phyloP scores from a whole-genome alignment of 1,140 invertebrate genomes.

The Hylaeus volcanicus region DNA sequence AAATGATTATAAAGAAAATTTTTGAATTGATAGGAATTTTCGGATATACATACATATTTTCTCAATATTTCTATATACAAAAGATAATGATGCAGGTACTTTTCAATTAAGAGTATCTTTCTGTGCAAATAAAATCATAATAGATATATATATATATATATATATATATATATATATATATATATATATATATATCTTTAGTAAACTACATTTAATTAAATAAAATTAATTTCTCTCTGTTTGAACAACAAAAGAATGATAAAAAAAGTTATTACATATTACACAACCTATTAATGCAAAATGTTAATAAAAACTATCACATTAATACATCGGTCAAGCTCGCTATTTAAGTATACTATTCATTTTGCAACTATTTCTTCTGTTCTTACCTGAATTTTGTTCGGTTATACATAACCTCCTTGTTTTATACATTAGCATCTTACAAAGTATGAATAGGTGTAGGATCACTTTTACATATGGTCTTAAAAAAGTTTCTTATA shows the following conservation, averaged over 20 bases:
- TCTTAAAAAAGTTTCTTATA: constrained; percentile 19
- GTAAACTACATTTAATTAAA: neutral
- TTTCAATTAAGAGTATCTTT: constrained; percentile 36
- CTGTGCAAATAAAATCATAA: constrained; percentile 22
- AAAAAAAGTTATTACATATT: neutral
- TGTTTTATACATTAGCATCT: constrained; percentile 12
- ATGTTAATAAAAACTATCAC: constrained; percentile 22
- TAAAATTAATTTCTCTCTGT: neutral
- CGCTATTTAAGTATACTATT: constrained; percentile 14
- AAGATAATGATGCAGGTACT: constrained; percentile 46
- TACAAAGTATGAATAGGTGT: constrained; percentile 2
- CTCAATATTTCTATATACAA: constrained; percentile 26
- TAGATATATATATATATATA: constrained; percentile 27
- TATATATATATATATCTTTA: constrained; percentile 21
- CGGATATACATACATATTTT: constrained; percentile 11
- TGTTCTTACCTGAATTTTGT: neutral
- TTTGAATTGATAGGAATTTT: constrained; percentile 4
- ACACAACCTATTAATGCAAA: neutral
- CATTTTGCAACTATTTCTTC: neutral
- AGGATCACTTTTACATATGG: constrained; percentile 12
- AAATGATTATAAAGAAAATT: constrained; percentile 1
- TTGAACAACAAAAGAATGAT: neutral
- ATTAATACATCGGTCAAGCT: constrained; percentile 35
- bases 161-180: constrained; percentile 32
- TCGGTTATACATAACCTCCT: neutral